Conservation (phyloP, 2,113 vertebrate genomes). For the Opisthocomus hoazin region DNA sequence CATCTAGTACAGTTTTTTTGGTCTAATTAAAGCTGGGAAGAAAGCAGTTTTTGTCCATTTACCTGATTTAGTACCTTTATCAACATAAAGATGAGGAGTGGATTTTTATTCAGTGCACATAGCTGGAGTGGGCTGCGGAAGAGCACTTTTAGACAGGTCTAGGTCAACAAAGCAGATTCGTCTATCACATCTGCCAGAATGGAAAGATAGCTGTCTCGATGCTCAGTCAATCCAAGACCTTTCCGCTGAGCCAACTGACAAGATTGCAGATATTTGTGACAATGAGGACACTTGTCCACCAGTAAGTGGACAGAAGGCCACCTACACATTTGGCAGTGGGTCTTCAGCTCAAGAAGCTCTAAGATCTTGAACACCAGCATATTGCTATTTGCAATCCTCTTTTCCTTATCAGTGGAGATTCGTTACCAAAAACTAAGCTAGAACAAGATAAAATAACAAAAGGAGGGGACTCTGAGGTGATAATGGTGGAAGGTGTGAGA, state of each 20-base stretch:
- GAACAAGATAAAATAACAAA: slow-evolving; percentile 42
- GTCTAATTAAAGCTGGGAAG: background rate
- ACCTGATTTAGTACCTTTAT: background rate
- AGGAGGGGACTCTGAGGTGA: slow-evolving; percentile 8
- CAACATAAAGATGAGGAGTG: background rate
- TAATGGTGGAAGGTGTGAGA: slow-evolving; percentile 65
- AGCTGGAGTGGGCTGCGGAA: background rate
- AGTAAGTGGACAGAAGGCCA: slow-evolving; percentile 39
- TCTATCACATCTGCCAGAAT: slow-evolving; percentile 55
- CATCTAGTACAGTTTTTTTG: background rate
- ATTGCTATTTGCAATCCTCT: background rate
- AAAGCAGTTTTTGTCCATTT: background rate
- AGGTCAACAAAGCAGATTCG: slow-evolving; percentile 48
- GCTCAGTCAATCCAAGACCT: background rate
- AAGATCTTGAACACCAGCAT: background rate
- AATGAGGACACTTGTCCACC: background rate
- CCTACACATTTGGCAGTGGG: background rate
- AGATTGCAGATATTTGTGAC: slow-evolving; percentile 16
- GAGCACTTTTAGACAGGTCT: slow-evolving; percentile 30
- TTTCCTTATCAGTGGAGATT: background rate
- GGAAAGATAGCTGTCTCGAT: slow-evolving; percentile 45
- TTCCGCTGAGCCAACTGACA: slow-evolving; percentile 51
- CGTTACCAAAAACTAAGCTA: background rate
- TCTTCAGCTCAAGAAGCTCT: background rate
- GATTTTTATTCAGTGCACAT: background rate